Percentiles rank a stretch among this genome's conserved stretches.
phyloP scores from a whole-genome alignment of 2,888 invertebrate genomes.

The Falcaria lacertinaria region DNA sequence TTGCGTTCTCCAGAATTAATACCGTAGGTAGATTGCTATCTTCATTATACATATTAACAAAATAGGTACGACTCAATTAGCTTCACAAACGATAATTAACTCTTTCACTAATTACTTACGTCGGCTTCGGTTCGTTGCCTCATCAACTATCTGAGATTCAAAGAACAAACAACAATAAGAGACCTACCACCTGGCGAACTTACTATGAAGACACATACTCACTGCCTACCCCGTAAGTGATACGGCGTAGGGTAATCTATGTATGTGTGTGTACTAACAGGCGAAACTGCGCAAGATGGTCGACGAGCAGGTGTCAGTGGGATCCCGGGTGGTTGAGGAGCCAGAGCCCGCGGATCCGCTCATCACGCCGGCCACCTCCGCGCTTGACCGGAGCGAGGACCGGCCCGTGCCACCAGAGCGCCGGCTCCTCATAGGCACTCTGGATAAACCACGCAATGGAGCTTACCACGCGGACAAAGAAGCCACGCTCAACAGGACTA shows the following conservation, averaged over 20 bases:
- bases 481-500: constrained; percentile 61
- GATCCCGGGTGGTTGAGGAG: constrained; percentile 80
- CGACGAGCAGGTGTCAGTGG: constrained; percentile 89
- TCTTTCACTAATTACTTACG: no score
- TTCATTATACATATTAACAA: no score
- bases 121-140: no score
- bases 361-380: constrained; percentile 75
- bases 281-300: constrained; percentile 93
- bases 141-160: no score
- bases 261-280: constrained; percentile 47
- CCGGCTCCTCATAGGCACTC: constrained; percentile 62
- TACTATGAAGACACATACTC: no score
- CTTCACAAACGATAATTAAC: no score
- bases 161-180: no score
- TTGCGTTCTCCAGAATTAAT: no score
- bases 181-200: no score
- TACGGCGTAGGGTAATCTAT: neutral
- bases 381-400: constrained; percentile 57
- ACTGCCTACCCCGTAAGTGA: no score
- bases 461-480: constrained; percentile 67
- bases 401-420: constrained; percentile 65
- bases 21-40: no score
- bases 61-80: no score
- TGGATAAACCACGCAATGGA: constrained; percentile 71
- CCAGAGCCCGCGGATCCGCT: constrained; percentile 75